A percentile compares a stretch with the other conserved stretches of the same genome.
phyloP scores from a whole-genome alignment of 64 coral and sea anemone genomes.

The Stichodactyla helianthus region DNA sequence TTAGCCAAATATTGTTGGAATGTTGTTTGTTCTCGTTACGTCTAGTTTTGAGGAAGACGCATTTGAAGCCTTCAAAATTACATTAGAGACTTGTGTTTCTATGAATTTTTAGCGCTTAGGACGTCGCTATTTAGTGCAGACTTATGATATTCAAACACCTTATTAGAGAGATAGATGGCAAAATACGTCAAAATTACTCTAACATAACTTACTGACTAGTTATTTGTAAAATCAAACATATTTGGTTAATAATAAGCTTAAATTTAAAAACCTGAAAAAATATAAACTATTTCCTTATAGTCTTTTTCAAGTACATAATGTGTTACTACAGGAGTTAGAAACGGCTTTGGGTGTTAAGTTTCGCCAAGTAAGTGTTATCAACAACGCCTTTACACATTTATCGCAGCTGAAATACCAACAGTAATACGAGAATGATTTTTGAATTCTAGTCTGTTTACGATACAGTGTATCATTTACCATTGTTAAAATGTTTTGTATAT shows the following conservation, averaged over 20 bases:
- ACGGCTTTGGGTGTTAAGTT: neutral
- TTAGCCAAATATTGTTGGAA: neutral
- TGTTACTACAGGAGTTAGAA: neutral
- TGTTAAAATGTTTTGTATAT: too few species aligned
- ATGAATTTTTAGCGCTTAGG: neutral
- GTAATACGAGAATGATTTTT: too few species aligned
- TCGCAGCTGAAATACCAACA: too few species aligned
- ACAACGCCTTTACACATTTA: neutral
- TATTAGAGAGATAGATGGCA: neutral
- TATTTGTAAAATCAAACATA: neutral
- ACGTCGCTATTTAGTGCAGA: neutral
- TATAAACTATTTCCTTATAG: neutral
- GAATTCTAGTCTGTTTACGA: too few species aligned
- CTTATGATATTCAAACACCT: neutral
- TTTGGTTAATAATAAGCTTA: neutral
- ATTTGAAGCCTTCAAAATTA: neutral
- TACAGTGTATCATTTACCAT: too few species aligned
- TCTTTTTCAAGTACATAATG: neutral
- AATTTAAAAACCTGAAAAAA: neutral
- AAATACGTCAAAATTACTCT: neutral
- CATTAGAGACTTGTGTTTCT: neutral
- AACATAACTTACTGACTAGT: neutral
- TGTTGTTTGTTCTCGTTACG: neutral
- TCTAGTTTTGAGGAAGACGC: neutral
- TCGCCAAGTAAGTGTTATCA: neutral